A percentile compares a stretch with the other conserved stretches of the same genome.
Evolutionary conservation across 92 coral and sea anemone species (phyloP).

Genomic region (Nematostella vectensis): DNA sequence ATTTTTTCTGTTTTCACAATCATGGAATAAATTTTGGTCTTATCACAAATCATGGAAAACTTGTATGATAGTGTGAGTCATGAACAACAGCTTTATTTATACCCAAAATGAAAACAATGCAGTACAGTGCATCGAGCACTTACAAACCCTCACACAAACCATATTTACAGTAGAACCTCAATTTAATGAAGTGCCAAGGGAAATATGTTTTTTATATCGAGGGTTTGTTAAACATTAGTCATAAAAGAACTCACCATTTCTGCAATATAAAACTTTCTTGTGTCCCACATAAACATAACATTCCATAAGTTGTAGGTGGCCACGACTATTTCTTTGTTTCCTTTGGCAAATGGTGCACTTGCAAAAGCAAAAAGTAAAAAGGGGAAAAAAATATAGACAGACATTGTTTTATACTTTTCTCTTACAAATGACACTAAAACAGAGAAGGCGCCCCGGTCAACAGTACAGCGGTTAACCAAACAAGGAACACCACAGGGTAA

Average conservation of each 20-base stretch:
- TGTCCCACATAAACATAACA: conserved; percentile 98
- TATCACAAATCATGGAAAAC: too few species aligned
- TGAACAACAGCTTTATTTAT: too few species aligned
- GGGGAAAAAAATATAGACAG: conserved; percentile 4
- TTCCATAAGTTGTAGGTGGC: conserved; percentile 97
- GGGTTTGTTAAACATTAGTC: too few species aligned
- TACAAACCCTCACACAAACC: too few species aligned
- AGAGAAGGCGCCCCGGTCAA: not conserved
- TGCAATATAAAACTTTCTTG: conserved; percentile 77
- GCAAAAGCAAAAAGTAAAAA: conserved; percentile 2
- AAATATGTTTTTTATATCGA: too few species aligned
- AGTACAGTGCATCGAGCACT: too few species aligned
- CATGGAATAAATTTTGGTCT: too few species aligned
- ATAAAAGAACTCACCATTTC: conserved; percentile 66
- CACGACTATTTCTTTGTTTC: conserved; percentile 45
- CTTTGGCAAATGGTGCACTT: not conserved
- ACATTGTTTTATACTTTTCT: not conserved
- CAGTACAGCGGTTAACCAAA: conserved; percentile 1
- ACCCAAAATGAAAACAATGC: too few species aligned
- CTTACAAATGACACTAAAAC: not conserved
- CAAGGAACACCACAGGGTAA: not conserved
- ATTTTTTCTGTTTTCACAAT: too few species aligned
- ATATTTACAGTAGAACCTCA: too few species aligned
- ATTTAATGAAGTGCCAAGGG: too few species aligned
- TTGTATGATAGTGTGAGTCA: too few species aligned